A percentile compares a stretch with the other conserved stretches of the same genome.
Evolutionary conservation across 2,888 invertebrate genomes (phyloP).

Genomic region (Salpingus planirostris): DNA sequence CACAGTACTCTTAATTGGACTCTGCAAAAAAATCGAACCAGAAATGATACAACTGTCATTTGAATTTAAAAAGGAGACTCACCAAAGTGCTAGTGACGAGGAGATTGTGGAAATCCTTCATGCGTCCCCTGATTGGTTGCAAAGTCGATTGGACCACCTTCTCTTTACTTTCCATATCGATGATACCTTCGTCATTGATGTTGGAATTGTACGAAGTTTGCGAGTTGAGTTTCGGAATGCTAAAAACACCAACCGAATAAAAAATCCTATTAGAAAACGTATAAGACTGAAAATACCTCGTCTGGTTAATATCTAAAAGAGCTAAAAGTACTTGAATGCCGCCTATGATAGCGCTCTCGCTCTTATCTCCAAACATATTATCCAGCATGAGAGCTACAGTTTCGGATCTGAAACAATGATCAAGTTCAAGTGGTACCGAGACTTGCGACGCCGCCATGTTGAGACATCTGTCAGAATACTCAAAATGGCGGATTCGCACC

Average conservation of each 20-base stretch:
- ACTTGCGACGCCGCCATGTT: background rate
- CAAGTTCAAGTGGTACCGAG: background rate
- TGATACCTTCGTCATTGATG: slow-evolving; percentile 36
- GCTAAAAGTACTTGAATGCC: slow-evolving; percentile 73
- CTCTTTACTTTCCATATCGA: slow-evolving; percentile 50
- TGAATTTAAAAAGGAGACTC: no score
- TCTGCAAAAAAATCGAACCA: slow-evolving; percentile 36
- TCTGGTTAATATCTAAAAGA: slow-evolving; percentile 51
- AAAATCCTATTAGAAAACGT: slow-evolving; percentile 1
- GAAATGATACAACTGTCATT: no score
- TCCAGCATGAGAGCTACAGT: slow-evolving; percentile 62
- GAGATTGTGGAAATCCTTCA: slow-evolving; percentile 62
- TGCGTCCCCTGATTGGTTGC: slow-evolving; percentile 53
- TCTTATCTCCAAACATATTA: slow-evolving; percentile 61
- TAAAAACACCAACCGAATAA: slow-evolving; percentile 13
- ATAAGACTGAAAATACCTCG: slow-evolving; percentile 31
- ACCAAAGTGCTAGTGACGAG: slow-evolving; percentile 64
- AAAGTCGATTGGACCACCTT: slow-evolving; percentile 54
- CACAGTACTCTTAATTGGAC: slow-evolving; percentile 60
- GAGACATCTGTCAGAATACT: no score
- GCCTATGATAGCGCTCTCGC: slow-evolving; percentile 65
- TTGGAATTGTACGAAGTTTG: slow-evolving; percentile 33
- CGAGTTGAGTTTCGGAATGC: slow-evolving; percentile 29
- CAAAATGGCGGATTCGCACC: no score
- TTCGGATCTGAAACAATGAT: slow-evolving; percentile 39